Evolutionary conservation across 2,113 vertebrate species (phyloP), one percentile per base, ranked within the genome.

Genomic region (Nothobranchius kuhntae): DNA sequence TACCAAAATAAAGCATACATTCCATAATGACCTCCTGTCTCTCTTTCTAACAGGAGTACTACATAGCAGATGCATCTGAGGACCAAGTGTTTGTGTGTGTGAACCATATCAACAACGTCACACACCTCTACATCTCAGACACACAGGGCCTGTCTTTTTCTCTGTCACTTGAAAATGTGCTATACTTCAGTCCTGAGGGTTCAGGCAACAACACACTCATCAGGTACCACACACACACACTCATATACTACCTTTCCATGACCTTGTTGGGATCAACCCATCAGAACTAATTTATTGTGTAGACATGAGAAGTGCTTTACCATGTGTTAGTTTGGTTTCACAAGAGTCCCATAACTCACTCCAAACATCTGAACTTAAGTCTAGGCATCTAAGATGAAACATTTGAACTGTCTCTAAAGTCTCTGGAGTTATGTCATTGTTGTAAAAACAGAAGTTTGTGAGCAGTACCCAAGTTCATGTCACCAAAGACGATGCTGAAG

Each of bases 51-150:
- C 79, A 99, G 97, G 96, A 99, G 53, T 98, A 96, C 85, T 99
- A 98, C 68, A 92, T 99, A 0, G 96, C 96, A 0, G 98, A 99
- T 0, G 96, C 97, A 6, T 98, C 95, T 0, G 98, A 99, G 87
- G 98, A 99, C 73, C 97, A 99, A 76, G 98, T 99, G 85, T 99
- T 99, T 9, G 98, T 97, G 65, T 99, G 97, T 0, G 96, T 99
- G 85, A 97, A 95, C 82, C 96, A 98, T n/a, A 89, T 92, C 45
- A 94, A 95, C 93, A 98, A 96, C 80, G 85, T 93, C 12, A 99
- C 96, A 36, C 95, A 98, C 85, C 90, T 99, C 42, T 98, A 99
- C 90, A 99, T 99, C 92, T 99, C 98, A 0, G 98, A 98, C 88
- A 94, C 94, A 0, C 95, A 98, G 65, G 96, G 98, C 9, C 89